A percentile compares a stretch with the other conserved stretches of the same genome.
These are phyloP conservation scores for Murina feae DNA, from an alignment of 2,113 vertebrate species.

Conservation along the genomic window DNA sequence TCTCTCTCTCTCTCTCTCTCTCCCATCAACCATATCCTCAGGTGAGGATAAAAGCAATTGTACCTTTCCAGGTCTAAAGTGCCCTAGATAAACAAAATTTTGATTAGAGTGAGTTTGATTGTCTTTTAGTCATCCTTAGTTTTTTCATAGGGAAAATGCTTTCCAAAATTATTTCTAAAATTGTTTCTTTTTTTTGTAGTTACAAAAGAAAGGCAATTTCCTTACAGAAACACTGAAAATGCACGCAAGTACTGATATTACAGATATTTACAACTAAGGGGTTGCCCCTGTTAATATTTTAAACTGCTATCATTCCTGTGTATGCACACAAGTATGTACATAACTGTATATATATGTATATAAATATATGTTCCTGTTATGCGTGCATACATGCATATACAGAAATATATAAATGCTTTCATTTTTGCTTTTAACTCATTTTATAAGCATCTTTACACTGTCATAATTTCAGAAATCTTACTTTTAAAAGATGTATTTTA, in stretches of 20 bases:
- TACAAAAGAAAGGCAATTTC: not conserved
- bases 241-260: not conserved
- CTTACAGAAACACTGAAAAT: not conserved
- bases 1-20: not conserved
- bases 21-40: not conserved
- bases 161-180: slow-evolving; percentile 5
- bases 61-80: not conserved
- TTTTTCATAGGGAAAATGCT: not conserved
- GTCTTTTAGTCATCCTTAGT: not conserved
- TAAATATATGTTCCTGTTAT: not conserved
- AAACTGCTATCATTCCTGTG: not conserved
- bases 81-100: not conserved
- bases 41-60: not conserved
- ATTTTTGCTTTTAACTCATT: slow-evolving; percentile 19
- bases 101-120: not conserved
- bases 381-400: not conserved
- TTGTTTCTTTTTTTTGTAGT: not conserved
- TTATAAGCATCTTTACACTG: not conserved
- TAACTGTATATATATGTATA: not conserved
- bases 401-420: not conserved
- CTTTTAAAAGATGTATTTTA: not conserved
- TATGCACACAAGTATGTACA: not conserved
- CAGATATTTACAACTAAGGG: not conserved
- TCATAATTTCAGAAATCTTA: not conserved
- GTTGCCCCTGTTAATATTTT: not conserved